Percentiles rank a stretch among this genome's conserved stretches.
Conservation (phyloP, 2,888 invertebrate species). For the Corbicula japonica region DNA sequence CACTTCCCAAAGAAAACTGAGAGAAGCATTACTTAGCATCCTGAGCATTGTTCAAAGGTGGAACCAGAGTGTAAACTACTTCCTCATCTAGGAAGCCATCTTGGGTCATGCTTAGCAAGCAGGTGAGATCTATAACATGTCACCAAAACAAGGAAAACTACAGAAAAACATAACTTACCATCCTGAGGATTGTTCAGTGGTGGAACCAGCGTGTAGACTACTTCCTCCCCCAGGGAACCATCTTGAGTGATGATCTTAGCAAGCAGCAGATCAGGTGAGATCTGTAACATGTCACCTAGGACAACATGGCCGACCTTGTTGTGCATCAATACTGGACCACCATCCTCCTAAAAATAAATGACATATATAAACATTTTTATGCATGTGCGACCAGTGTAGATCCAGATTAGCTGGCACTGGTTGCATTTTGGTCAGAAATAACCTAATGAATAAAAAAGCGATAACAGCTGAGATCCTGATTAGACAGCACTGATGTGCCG, state of each 20-base stretch:
- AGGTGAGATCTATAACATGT: slow-evolving; percentile 73
- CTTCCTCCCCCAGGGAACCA: slow-evolving; percentile 68
- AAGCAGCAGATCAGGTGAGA: slow-evolving; percentile 67
- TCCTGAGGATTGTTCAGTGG: slow-evolving; percentile 79
- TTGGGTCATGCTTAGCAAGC: slow-evolving; percentile 63
- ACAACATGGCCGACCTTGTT: slow-evolving; percentile 77
- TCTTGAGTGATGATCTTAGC: slow-evolving; percentile 67
- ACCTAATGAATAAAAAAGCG: too few relatives aligned
- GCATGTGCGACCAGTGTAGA: too few relatives aligned
- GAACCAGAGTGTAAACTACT: slow-evolving; percentile 78
- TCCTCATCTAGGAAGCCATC: slow-evolving; percentile 66
- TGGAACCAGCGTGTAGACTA: slow-evolving; percentile 79
- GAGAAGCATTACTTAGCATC: too few relatives aligned
- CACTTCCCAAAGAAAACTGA: too few relatives aligned
- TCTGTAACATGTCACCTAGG: slow-evolving; percentile 72
- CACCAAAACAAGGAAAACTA: too few relatives aligned
- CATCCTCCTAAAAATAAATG: slow-evolving; percentile 77
- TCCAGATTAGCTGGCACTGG: too few relatives aligned
- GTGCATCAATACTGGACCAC: slow-evolving; percentile 75
- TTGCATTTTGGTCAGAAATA: too few relatives aligned
- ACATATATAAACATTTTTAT: too few relatives aligned
- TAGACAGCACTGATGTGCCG: too few relatives aligned
- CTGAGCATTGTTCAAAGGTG: slow-evolving; percentile 78
- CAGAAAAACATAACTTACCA: too few relatives aligned
- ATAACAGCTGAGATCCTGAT: too few relatives aligned